Conservation (phyloP, 2,113 vertebrate species). For the Silurus glanis region DNA sequence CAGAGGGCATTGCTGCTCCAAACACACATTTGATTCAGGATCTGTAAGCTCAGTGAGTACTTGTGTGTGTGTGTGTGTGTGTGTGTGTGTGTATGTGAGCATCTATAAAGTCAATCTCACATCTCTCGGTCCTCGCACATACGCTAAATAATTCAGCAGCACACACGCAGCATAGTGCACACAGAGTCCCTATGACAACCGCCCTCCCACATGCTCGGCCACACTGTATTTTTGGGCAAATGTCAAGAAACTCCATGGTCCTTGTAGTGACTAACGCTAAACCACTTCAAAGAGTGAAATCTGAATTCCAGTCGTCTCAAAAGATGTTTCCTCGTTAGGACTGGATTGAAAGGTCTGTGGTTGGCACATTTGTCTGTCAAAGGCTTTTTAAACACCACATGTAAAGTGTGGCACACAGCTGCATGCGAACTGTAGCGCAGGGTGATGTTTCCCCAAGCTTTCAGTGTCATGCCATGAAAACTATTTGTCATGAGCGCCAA, state of each 20-base stretch:
- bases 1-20: neutral
- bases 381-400: neutral
- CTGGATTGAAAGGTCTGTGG: neutral
- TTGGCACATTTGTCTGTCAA: neutral
- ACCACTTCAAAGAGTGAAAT: conserved; percentile 3
- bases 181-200: conserved; percentile 70
- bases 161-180: conserved; percentile 51
- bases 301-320: neutral
- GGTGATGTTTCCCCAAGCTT: conserved; percentile 5
- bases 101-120: conserved; percentile 5
- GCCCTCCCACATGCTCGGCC: conserved; percentile 57
- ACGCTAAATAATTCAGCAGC: conserved; percentile 70
- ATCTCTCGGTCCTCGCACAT: conserved; percentile 22
- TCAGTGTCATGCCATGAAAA: conserved; percentile 31
- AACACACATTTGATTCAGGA: neutral
- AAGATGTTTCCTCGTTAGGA: neutral
- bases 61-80: conserved; percentile 10
- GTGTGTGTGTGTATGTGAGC: conserved; percentile 45
- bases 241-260: conserved; percentile 44
- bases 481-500: conserved; percentile 30
- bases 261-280: conserved; percentile 17
- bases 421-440: neutral
- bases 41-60: conserved; percentile 48
- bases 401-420: conserved; percentile 8
- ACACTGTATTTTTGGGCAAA: conserved; percentile 55